Evolutionary conservation across 2,888 invertebrate genomes (phyloP).

Genomic region (Pseudococcus jackbeardsleyi): DNA sequence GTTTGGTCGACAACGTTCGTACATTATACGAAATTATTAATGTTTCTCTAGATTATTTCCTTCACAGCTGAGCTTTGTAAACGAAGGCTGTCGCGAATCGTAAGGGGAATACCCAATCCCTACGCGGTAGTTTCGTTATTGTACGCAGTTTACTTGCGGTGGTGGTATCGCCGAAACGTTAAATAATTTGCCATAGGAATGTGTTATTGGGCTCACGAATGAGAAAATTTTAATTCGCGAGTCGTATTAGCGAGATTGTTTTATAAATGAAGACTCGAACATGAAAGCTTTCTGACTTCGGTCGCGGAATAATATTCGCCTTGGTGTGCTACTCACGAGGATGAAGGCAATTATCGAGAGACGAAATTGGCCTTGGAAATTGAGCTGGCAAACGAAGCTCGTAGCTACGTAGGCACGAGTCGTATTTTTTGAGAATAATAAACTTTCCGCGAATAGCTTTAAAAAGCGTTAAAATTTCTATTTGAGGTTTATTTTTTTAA

Average conservation of each 20-base stretch:
- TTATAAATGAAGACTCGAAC: conserved; percentile 1
- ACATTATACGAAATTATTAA: not conserved
- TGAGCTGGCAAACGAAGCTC: not conserved
- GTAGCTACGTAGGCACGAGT: not conserved
- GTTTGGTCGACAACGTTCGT: not conserved
- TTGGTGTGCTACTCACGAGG: not conserved
- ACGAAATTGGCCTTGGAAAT: not conserved
- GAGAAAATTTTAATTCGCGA: conserved; percentile 31
- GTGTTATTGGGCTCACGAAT: not conserved
- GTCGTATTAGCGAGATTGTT: conserved; percentile 30
- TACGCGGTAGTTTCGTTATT: not conserved
- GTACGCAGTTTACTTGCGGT: not conserved
- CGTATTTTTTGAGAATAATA: conserved; percentile 11
- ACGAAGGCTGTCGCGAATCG: not conserved
- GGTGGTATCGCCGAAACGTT: not conserved
- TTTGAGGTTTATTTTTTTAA: conserved; percentile 29
- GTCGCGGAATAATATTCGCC: not conserved
- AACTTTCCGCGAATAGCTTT: not conserved
- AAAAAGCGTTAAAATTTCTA: conserved; percentile 23
- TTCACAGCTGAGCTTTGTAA: not conserved
- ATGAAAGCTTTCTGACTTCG: not conserved
- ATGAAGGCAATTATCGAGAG: not conserved
- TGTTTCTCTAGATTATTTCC: conserved; percentile 12
- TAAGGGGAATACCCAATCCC: not conserved
- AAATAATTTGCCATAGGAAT: not conserved